These are phyloP conservation scores for Pyrrhura leucotis DNA, from an alignment of 2,797 vertebrate genomes.

Conservation along the genomic window DNA sequence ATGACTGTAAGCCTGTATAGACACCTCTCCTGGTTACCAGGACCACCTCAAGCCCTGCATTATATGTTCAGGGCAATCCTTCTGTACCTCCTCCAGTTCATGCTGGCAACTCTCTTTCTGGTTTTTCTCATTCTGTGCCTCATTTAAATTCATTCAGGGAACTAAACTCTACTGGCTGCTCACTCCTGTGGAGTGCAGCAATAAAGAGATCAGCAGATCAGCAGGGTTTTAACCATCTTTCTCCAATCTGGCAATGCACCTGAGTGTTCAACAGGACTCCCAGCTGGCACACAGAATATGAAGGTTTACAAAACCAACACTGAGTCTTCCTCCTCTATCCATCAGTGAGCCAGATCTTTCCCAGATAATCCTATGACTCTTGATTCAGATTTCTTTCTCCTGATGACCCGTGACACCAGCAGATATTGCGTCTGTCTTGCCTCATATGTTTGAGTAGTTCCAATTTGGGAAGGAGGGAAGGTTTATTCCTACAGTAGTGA, in stretches of 20 bases:
- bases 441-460: background rate
- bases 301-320: background rate
- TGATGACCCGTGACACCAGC: background rate
- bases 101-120: background rate
- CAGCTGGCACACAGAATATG: background rate
- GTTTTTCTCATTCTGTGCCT: background rate
- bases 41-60: background rate
- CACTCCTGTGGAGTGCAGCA: background rate
- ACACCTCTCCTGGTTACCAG: background rate
- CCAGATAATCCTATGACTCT: background rate
- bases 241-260: background rate
- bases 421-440: background rate
- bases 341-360: background rate
- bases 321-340: background rate
- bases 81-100: background rate
- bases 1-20: background rate
- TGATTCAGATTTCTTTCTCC: background rate
- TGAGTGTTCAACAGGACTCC: background rate
- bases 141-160: background rate
- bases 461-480: background rate
- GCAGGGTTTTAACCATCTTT: background rate
- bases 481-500: background rate
- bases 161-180: background rate
- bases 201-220: background rate
- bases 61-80: background rate